Percentiles rank a stretch among this genome's conserved stretches.
These are phyloP conservation scores for Corydoras maculifer DNA, from an alignment of 2,113 vertebrate species.

Conservation along the genomic window DNA sequence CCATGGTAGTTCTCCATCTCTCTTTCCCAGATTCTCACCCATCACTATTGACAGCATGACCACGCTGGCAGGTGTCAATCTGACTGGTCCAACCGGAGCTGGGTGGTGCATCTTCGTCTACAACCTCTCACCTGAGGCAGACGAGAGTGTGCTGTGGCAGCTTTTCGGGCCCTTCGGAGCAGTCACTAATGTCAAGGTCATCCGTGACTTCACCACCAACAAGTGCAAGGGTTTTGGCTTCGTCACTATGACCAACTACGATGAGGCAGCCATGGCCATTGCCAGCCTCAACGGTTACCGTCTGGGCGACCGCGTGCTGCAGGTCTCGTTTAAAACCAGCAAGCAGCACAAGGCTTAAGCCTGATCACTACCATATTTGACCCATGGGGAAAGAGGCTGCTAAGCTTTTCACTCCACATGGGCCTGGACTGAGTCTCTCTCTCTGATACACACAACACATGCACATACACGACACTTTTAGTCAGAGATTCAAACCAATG, in stretches of 20 bases:
- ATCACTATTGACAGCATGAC: conserved; percentile 89
- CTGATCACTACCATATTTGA: conserved; percentile 54
- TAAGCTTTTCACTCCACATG: conserved; percentile 67
- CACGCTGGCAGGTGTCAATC: conserved; percentile 79
- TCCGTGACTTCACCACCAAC: conserved; percentile 95
- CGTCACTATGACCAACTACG: conserved; percentile 98
- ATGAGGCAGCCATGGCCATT: conserved; percentile 94
- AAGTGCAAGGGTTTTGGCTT: conserved; percentile 98
- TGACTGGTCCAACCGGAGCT: conserved; percentile 72
- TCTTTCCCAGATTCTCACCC: conserved; percentile 84
- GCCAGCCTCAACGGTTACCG: conserved; percentile 94
- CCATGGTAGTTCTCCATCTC: conserved; percentile 85
- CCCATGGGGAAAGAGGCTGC: conserved; percentile 50
- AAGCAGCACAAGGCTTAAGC: conserved; percentile 96
- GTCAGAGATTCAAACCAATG: conserved; percentile 61
- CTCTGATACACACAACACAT: conserved; percentile 40
- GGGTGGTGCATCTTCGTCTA: conserved; percentile 99
- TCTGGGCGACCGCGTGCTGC: conserved; percentile 89
- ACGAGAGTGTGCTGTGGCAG: conserved; percentile 97
- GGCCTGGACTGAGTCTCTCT: conserved; percentile 73
- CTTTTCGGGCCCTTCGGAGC: conserved; percentile 96
- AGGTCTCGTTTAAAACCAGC: conserved; percentile 98
- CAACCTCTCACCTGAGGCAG: conserved; percentile 90
- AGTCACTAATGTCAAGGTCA: conserved; percentile 94
- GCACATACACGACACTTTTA: conserved; percentile 53